Percentiles rank a stretch among this genome's conserved stretches.
Conservation (phyloP, 2,113 vertebrate genomes). For the Podiceps cristatus region DNA sequence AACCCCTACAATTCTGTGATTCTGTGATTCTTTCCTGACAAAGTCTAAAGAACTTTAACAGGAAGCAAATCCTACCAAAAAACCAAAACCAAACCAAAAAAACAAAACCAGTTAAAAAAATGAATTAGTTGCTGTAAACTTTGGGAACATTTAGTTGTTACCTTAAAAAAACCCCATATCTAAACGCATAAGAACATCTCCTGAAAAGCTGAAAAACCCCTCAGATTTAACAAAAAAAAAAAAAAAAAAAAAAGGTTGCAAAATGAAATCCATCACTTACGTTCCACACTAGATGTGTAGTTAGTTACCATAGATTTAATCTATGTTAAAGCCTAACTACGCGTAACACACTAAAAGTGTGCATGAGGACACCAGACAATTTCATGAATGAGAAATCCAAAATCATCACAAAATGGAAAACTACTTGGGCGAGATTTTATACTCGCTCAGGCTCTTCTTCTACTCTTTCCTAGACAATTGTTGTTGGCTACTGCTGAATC, state of each 20-base stretch:
- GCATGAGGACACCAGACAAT: not conserved
- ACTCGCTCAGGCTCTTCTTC: not conserved
- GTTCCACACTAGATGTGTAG: not conserved
- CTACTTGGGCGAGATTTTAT: not conserved
- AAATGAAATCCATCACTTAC: not conserved
- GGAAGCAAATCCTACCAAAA: not conserved
- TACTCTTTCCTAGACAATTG: not conserved
- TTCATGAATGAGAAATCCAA: not conserved
- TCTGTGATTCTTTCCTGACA: not conserved
- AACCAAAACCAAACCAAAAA: no score
- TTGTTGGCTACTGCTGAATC: not conserved
- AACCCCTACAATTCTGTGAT: no score
- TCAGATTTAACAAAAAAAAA: not conserved
- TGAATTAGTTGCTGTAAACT: not conserved
- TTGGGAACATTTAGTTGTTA: not conserved
- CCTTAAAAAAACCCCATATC: no score
- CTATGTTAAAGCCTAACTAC: not conserved
- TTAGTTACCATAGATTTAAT: not conserved
- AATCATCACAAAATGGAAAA: not conserved
- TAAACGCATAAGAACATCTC: no score
- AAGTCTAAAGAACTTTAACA: not conserved
- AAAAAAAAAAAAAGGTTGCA: not conserved
- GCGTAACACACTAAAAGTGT: fast-evolving
- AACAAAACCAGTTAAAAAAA: not conserved
- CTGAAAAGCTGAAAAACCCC: not conserved